Evolutionary conservation across 2,888 invertebrate genomes (phyloP).

Genomic region (Pecten maximus): DNA sequence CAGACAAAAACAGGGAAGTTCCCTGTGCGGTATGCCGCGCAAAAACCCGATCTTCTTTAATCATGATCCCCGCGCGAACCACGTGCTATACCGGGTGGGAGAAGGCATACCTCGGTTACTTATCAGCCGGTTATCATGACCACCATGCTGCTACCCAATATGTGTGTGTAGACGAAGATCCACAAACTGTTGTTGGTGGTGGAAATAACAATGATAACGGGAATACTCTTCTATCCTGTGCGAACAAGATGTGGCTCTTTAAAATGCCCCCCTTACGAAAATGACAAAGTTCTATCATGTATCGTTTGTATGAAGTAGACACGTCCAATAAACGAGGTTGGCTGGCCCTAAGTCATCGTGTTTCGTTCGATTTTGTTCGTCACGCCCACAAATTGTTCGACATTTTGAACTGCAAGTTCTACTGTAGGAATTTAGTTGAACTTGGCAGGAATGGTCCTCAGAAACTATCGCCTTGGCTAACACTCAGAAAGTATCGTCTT

Average conservation of each 20-base stretch:
- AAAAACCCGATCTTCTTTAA: background rate
- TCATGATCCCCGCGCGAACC: slow-evolving; percentile 52
- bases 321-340: background rate
- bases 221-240: slow-evolving; percentile 57
- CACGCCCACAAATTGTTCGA: no score
- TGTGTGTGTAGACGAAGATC: slow-evolving; percentile 60
- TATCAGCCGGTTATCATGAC: slow-evolving; percentile 57
- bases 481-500: no score
- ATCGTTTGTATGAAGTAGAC: slow-evolving; percentile 57
- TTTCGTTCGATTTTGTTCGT: no score
- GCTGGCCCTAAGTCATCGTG: no score
- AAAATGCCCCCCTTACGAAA: slow-evolving; percentile 63
- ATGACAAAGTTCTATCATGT: slow-evolving; percentile 62
- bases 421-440: no score
- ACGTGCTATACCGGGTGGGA: slow-evolving; percentile 63
- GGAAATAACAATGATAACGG: slow-evolving; percentile 53
- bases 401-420: no score
- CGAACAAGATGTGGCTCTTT: slow-evolving; percentile 63
- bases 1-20: slow-evolving; percentile 41
- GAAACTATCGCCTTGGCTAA: no score
- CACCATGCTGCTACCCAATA: slow-evolving; percentile 46
- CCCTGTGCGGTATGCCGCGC: slow-evolving; percentile 53
- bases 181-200: slow-evolving; percentile 51
- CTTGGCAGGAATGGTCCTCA: no score
- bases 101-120: slow-evolving; percentile 62